phyloP scores from a whole-genome alignment of 2,888 invertebrate species.

The Ferdinandea cuprea region DNA sequence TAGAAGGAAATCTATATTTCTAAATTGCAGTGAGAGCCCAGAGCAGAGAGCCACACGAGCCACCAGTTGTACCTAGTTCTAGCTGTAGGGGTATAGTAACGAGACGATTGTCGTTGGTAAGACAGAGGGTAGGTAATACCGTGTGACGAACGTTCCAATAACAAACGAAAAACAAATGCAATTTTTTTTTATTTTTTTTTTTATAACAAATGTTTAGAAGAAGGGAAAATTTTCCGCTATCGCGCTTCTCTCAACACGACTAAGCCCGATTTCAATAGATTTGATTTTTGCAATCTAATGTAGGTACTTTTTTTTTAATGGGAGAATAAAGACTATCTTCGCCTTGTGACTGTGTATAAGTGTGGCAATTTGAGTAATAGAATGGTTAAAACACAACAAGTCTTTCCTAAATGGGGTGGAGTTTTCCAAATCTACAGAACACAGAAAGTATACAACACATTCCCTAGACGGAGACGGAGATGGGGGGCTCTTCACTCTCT shows the following conservation, averaged over 20 bases:
- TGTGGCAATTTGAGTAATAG: slow-evolving; percentile 56
- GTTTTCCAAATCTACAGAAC: slow-evolving; percentile 64
- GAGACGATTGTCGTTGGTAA: slow-evolving; percentile 40
- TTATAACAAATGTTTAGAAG: slow-evolving; percentile 27
- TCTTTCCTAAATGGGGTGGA: slow-evolving; percentile 72
- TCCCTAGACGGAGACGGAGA: slow-evolving; percentile 47
- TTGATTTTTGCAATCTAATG: slow-evolving; percentile 9
- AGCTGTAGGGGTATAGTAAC: slow-evolving; percentile 21
- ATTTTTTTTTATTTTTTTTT: slow-evolving; percentile 1
- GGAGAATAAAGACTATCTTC: slow-evolving; percentile 38
- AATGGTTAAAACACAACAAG: slow-evolving; percentile 65
- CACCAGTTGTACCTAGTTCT: slow-evolving; percentile 49
- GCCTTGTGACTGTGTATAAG: slow-evolving; percentile 45
- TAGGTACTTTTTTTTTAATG: slow-evolving; percentile 13
- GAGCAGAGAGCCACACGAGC: slow-evolving; percentile 71
- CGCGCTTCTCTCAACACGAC: slow-evolving; percentile 12
- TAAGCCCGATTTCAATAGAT: slow-evolving; percentile 28
- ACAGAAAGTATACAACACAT: slow-evolving; percentile 38
- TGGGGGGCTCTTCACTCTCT: slow-evolving; percentile 47
- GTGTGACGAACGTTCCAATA: slow-evolving; percentile 30
- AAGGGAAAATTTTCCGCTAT: slow-evolving; percentile 21
- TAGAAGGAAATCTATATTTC: slow-evolving; percentile 73
- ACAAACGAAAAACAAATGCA: slow-evolving; percentile 32
- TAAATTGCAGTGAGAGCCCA: slow-evolving; percentile 64
- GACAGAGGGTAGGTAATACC: slow-evolving; percentile 12